These are phyloP conservation scores for Dryocosmus kuriphilus DNA, from an alignment of 2,888 invertebrate genomes.

Conservation along the genomic window DNA sequence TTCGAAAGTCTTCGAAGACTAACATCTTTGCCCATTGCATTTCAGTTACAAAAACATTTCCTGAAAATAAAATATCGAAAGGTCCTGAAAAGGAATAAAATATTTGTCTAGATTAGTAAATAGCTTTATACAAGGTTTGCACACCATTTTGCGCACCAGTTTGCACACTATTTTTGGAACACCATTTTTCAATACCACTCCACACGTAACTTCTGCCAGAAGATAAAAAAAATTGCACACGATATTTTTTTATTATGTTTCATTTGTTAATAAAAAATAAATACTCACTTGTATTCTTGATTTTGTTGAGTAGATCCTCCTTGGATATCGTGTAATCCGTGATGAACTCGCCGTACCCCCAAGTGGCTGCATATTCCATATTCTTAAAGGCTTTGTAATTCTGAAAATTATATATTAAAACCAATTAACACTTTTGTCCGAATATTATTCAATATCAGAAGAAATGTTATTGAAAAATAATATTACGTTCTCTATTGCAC, in stretches of 20 bases:
- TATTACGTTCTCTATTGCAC: slow-evolving; percentile 81
- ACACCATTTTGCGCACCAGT: background rate
- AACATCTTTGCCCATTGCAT: slow-evolving; percentile 84
- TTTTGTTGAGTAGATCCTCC: background rate
- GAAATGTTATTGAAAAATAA: too few relatives aligned
- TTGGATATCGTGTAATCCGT: slow-evolving; percentile 2
- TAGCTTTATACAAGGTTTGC: background rate
- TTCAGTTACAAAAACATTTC: slow-evolving; percentile 83
- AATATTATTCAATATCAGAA: background rate
- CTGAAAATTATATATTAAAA: background rate
- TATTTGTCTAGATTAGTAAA: slow-evolving; percentile 1
- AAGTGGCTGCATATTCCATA: background rate
- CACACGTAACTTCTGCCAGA: background rate
- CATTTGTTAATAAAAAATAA: too few relatives aligned
- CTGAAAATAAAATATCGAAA: slow-evolving; percentile 47
- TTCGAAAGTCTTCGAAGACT: slow-evolving; percentile 85
- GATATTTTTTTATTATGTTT: background rate
- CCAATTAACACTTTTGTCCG: background rate
- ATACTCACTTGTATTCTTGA: background rate
- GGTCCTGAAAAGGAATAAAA: background rate
- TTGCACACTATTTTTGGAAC: background rate
- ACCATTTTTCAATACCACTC: background rate
- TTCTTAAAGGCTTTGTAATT: slow-evolving; percentile 14
- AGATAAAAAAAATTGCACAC: background rate
- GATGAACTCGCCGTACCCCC: slow-evolving; percentile 49